phyloP scores from a whole-genome alignment of 2,113 vertebrate species.

The Tenebrosternarchus preto region DNA sequence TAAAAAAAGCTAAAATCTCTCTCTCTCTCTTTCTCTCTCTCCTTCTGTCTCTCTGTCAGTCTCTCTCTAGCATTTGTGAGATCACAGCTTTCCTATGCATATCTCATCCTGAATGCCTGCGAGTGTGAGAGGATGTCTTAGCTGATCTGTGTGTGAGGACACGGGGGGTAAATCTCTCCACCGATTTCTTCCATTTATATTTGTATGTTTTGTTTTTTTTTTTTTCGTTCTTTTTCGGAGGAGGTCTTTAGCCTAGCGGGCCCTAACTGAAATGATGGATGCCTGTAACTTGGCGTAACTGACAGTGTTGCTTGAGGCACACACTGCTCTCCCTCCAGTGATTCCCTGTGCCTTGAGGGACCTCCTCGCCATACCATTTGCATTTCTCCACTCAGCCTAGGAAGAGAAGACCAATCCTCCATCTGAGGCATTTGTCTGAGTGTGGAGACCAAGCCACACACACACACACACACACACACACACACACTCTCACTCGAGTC shows the following conservation, averaged over 20 bases:
- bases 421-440: slow-evolving; percentile 48
- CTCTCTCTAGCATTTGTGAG: slow-evolving; percentile 13
- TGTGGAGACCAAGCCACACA: slow-evolving; percentile 1
- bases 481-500: no score
- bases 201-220: neutral
- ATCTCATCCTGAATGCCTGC: slow-evolving; percentile 17
- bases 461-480: neutral
- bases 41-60: neutral
- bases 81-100: slow-evolving; percentile 23
- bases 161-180: neutral
- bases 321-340: slow-evolving; percentile 69
- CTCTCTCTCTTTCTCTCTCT: neutral
- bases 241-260: neutral
- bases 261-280: slow-evolving; percentile 57
- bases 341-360: slow-evolving; percentile 56
- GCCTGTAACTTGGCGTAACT: slow-evolving; percentile 64
- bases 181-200: neutral
- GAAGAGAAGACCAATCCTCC: slow-evolving; percentile 59
- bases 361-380: slow-evolving; percentile 59
- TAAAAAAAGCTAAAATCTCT: slow-evolving; percentile 35
- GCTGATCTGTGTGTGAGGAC: slow-evolving; percentile 13
- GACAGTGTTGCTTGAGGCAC: slow-evolving; percentile 58
- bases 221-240: neutral
- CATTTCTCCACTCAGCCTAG: slow-evolving; percentile 58
- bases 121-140: slow-evolving; percentile 11